Percentiles rank a stretch among this genome's conserved stretches.
These are phyloP conservation scores for Ceryle rudis DNA, from an alignment of 2,797 vertebrate species.

Conservation along the genomic window DNA sequence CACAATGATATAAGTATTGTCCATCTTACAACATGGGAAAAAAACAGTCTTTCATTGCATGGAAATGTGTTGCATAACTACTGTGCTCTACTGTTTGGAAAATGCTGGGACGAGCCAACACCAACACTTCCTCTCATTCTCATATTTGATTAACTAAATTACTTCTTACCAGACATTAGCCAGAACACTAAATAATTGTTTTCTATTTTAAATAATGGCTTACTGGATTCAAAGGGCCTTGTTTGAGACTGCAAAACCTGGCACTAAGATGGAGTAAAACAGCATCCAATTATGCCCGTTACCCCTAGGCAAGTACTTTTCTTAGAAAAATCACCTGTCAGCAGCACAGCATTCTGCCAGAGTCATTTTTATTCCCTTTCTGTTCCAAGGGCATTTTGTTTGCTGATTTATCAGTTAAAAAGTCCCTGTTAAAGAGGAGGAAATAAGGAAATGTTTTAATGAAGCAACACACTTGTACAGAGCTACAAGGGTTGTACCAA, in stretches of 20 bases:
- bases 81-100: constrained; percentile 51
- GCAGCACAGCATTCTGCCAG: constrained; percentile 27
- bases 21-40: background rate
- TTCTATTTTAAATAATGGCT: constrained; percentile 62
- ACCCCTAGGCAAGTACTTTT: constrained; percentile 46
- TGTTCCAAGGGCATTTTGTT: background rate
- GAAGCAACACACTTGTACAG: background rate
- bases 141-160: constrained; percentile 67
- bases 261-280: constrained; percentile 7
- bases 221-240: constrained; percentile 41
- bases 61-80: constrained; percentile 40
- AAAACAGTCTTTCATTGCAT: constrained; percentile 6
- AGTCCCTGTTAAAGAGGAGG: background rate
- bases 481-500: background rate
- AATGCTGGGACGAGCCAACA: constrained; percentile 57
- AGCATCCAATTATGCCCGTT: constrained; percentile 28
- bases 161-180: constrained; percentile 48
- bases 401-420: constrained; percentile 12
- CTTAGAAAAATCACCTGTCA: constrained; percentile 67
- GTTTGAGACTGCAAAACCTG: constrained; percentile 22
- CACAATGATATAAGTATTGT: background rate
- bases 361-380: constrained; percentile 21
- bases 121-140: constrained; percentile 60
- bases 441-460: background rate
- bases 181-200: constrained; percentile 69